Evolutionary conservation across 2,797 vertebrate species (phyloP).

Genomic region (Malacoraja senta): DNA sequence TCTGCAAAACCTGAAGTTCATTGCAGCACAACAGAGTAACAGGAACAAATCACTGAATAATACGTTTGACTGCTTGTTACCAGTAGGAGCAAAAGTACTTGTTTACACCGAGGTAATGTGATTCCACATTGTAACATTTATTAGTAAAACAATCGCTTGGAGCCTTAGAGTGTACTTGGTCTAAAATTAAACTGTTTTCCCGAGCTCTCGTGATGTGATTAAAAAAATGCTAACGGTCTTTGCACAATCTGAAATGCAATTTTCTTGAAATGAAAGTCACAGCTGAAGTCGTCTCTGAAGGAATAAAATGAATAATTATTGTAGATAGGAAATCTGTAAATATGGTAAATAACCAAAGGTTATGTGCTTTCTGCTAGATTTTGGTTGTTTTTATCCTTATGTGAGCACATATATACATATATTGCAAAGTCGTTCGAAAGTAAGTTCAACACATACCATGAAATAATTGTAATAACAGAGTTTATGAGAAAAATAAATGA

Average conservation of each 20-base stretch:
- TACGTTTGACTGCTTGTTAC: background rate
- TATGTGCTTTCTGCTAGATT: background rate
- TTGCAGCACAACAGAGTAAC: background rate
- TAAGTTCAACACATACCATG: background rate
- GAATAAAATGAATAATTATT: background rate
- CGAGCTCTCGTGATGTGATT: background rate
- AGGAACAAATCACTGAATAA: background rate
- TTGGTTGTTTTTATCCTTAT: background rate
- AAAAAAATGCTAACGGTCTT: background rate
- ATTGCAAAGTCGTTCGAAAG: background rate
- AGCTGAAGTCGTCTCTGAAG: background rate
- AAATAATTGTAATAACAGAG: background rate
- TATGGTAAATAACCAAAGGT: background rate
- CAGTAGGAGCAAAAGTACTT: background rate
- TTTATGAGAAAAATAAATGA: background rate
- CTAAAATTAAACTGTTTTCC: background rate
- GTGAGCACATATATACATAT: background rate
- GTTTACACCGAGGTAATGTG: background rate
- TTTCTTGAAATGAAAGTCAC: conserved; percentile 13
- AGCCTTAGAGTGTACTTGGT: background rate
- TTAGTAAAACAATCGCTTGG: background rate
- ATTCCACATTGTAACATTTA: background rate
- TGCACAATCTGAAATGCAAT: background rate
- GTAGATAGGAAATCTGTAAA: no score
- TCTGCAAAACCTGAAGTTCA: background rate